Percentiles rank a stretch among this genome's conserved stretches.
phyloP scores from a whole-genome alignment of 2,888 invertebrate species.

The Mantis religiosa region DNA sequence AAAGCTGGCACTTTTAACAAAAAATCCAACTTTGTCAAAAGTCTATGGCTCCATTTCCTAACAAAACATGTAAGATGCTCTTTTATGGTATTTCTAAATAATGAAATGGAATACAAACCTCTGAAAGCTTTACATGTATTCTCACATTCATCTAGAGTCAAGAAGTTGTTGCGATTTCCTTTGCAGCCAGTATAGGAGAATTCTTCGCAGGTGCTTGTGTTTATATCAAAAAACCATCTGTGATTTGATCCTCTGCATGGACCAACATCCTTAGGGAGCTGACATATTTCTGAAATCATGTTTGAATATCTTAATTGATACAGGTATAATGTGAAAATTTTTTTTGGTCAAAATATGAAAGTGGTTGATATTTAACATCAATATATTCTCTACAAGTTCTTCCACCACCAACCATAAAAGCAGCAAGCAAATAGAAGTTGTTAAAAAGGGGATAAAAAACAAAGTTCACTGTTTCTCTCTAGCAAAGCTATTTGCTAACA shows the following conservation, averaged over 20 bases:
- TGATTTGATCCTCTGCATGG: conserved; percentile 72
- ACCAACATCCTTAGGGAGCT: conserved; percentile 62
- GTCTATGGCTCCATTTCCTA: too few relatives aligned
- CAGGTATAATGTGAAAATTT: background rate
- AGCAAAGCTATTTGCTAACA: too few relatives aligned
- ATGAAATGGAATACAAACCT: background rate
- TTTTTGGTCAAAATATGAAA: too few relatives aligned
- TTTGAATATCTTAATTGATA: background rate
- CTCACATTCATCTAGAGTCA: conserved; percentile 64
- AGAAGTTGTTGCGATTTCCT: conserved; percentile 85
- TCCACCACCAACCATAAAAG: background rate
- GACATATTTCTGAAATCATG: conserved; percentile 53
- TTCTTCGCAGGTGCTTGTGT: conserved; percentile 66
- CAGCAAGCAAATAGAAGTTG: background rate
- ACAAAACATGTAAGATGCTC: background rate
- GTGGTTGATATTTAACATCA: too few relatives aligned
- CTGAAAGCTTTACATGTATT: conserved; percentile 51
- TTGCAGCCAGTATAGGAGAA: conserved; percentile 88
- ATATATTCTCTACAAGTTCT: too few relatives aligned
- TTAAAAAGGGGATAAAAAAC: too few relatives aligned
- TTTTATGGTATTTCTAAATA: too few relatives aligned
- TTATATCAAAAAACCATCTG: conserved; percentile 80
- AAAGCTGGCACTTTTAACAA: too few relatives aligned
- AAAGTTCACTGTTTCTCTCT: too few relatives aligned
- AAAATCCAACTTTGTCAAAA: too few relatives aligned